A percentile compares a stretch with the other conserved stretches of the same genome.
Evolutionary conservation across 2,888 invertebrate species (phyloP).

Genomic region (Protula sp.): DNA sequence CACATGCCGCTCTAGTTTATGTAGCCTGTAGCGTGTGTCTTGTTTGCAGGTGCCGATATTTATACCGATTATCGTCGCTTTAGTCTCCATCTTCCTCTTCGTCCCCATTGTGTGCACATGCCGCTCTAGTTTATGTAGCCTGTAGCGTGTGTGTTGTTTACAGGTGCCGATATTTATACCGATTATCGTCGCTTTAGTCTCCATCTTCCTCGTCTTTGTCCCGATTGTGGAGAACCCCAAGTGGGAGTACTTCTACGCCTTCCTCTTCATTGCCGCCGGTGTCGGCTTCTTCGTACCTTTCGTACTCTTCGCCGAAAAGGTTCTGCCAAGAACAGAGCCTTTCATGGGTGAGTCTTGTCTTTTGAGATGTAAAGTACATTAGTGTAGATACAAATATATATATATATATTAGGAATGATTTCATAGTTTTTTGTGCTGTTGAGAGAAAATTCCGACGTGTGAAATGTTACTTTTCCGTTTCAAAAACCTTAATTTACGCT

Average conservation of each 20-base stretch:
- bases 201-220: slow-evolving; percentile 85
- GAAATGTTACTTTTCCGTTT: not conserved
- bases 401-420: no score
- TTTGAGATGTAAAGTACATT: no score
- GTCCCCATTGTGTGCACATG: no score
- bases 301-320: not conserved
- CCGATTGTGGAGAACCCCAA: slow-evolving; percentile 90
- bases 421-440: no score
- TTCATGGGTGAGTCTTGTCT: no score
- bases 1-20: no score
- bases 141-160: no score
- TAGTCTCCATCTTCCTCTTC: slow-evolving; percentile 87
- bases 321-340: not conserved
- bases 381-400: no score
- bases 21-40: no score
- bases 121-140: no score
- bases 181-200: slow-evolving; percentile 79
- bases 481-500: not conserved
- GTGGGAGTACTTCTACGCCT: slow-evolving; percentile 11
- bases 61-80: slow-evolving; percentile 82
- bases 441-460: no score
- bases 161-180: slow-evolving; percentile 73
- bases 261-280: not conserved
- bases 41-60: slow-evolving; percentile 60
- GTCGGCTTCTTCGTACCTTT: not conserved